Evolutionary conservation across 2,888 invertebrate species (phyloP).

Genomic region (Hydroisotoma schaefferi): DNA sequence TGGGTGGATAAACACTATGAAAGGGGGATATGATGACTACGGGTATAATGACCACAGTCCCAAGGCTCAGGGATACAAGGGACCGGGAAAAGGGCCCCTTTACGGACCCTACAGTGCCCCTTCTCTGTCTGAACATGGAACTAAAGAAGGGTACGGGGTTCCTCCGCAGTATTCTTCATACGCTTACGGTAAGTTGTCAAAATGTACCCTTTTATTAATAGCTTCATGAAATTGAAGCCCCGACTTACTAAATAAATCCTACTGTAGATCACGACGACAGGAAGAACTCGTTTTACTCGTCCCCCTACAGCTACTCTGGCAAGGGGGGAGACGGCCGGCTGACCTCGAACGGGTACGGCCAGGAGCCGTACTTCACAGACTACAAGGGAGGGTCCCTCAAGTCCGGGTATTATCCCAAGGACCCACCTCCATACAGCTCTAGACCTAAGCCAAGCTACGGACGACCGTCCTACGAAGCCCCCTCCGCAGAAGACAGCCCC

Average conservation of each 20-base stretch:
- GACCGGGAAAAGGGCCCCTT: background rate
- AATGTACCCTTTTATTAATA: background rate
- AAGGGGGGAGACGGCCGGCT: background rate
- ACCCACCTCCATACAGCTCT: too few relatives aligned
- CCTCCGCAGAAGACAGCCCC: background rate
- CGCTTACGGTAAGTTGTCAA: background rate
- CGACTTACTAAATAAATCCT: background rate
- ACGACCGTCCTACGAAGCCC: too few relatives aligned
- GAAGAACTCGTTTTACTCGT: background rate
- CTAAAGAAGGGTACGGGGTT: background rate
- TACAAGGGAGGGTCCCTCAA: background rate
- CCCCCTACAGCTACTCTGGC: background rate
- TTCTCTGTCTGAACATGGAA: background rate
- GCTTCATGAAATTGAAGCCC: background rate
- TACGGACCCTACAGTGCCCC: slow-evolving; percentile 1
- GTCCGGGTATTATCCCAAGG: background rate
- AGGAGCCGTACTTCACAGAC: background rate
- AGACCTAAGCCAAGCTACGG: background rate
- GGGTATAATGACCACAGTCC: slow-evolving; percentile 24
- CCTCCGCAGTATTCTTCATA: background rate
- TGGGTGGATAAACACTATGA: slow-evolving; percentile 14
- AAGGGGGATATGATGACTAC: slow-evolving; percentile 27
- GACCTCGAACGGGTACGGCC: background rate
- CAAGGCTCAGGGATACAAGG: slow-evolving; percentile 15
- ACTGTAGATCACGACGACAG: background rate